Conservation (phyloP, 2,888 invertebrate species). For the Leucophenga montana region DNA sequence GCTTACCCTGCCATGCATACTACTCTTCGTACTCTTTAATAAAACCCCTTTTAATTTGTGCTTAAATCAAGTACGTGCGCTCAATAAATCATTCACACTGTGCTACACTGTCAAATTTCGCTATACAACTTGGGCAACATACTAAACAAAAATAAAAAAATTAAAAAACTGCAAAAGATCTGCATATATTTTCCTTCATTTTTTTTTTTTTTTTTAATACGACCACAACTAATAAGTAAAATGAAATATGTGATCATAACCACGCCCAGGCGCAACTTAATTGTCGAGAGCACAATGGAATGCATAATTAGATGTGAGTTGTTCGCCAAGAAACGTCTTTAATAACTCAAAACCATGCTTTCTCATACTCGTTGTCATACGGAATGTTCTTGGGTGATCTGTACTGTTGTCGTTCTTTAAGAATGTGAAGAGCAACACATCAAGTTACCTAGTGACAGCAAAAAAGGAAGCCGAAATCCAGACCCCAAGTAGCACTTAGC, state of each 20-base stretch:
- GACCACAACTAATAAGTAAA: conserved; percentile 57
- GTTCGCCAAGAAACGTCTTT: not conserved
- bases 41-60: not conserved
- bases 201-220: not conserved
- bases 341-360: not conserved
- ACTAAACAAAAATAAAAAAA: too few species aligned
- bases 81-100: conserved; percentile 50
- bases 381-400: conserved; percentile 4
- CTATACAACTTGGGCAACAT: not conserved
- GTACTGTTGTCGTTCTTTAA: not conserved
- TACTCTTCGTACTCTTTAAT: not conserved
- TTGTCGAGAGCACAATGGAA: conserved; percentile 65
- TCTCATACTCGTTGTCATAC: too few species aligned
- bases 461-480: not conserved
- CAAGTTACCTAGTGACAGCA: not conserved
- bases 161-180: not conserved
- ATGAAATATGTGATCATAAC: conserved; percentile 55
- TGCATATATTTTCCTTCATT: conserved; percentile 13
- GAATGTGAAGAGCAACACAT: not conserved
- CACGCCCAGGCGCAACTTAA: conserved; percentile 60
- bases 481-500: not conserved
- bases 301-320: conserved; percentile 55
- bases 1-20: not conserved
- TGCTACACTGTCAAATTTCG: conserved; percentile 6
- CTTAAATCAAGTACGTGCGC: conserved; percentile 49